Conservation (phyloP, 1,140 invertebrate genomes). For the Penaeus vannamei region DNA sequence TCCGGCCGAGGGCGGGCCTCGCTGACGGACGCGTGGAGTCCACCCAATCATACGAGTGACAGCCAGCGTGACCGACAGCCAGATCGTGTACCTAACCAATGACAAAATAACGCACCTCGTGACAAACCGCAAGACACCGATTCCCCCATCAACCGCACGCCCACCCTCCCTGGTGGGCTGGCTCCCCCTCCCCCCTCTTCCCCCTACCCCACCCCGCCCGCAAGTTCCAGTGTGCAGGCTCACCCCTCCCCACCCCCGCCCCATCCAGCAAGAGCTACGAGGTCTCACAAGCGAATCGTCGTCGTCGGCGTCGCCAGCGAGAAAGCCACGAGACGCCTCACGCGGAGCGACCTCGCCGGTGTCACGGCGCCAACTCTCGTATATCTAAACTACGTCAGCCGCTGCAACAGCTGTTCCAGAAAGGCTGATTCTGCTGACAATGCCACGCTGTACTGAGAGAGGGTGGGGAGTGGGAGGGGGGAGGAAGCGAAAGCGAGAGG, state of each 20-base stretch:
- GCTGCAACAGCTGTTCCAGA: background rate
- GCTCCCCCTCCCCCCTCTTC: background rate
- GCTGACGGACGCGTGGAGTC: no score
- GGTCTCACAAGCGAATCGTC: no score
- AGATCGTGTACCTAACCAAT: background rate
- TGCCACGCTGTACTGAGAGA: background rate
- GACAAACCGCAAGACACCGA: background rate
- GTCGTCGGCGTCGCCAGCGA: no score
- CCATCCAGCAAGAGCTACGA: background rate
- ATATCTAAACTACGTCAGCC: no score
- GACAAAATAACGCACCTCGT: background rate
- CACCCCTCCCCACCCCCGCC: background rate
- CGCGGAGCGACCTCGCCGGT: no score
- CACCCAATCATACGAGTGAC: no score
- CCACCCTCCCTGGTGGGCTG: background rate
- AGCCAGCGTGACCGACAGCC: no score
- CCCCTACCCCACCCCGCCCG: background rate
- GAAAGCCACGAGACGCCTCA: no score
- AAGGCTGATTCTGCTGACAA: slow-evolving; percentile 9
- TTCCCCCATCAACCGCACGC: background rate
- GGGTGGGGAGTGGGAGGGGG: background rate
- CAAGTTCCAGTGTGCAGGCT: background rate
- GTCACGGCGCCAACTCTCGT: no score
- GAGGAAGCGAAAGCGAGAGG: background rate
- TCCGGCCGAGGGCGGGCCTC: no score